Evolutionary conservation across 1,140 invertebrate species (phyloP), one percentile per base, ranked within the genome.

Genomic region (Tribolium madens): DNA sequence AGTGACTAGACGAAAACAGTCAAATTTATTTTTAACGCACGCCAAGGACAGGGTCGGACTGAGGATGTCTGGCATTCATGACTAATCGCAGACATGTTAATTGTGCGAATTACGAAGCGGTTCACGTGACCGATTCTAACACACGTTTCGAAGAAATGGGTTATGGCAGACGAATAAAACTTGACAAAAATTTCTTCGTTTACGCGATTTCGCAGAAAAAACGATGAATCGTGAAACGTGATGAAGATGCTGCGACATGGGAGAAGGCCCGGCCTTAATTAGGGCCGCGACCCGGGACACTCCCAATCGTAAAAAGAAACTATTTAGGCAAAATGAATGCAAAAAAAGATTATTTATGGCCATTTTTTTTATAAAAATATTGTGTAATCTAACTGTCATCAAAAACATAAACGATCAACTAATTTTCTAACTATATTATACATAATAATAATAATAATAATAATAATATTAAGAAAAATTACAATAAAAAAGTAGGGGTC

Each of bases 1-100:
- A 80, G 79, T 52, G 79, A 80, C 79, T 80, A 80, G 79, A 80
- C 79, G 76, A 79, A 79, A 79, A 79, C 47, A 74, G 78, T 77
- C 78, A 52, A 71, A 77, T 77, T 79, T 79, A 79, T 79, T 79
- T 79, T 77, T 73, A 79, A 76, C 75, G 52, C 57, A 76, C 60
- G 72, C 60, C 76, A 77, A 77, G 76, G 73, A 52, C 77, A 78
- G 64, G 64, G 72, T 31, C 77, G 77, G 74, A 78, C 73, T 78
- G 68, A 64, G 53, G 50, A 60, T 50, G 36, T 71, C 18, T 71
- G 53, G 12, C 60, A 26, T 26, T 36, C 68, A 60, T 64, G 52
- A 47, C 53, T 60, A 48, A 64, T 70, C 50, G 36, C 13, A 15
- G 10, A 71, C 47, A 47, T 17, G 36, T 14, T 47, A 47, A 71